phyloP scores from a whole-genome alignment of 1,140 invertebrate species.

The Lamellibrachia luymesi region DNA sequence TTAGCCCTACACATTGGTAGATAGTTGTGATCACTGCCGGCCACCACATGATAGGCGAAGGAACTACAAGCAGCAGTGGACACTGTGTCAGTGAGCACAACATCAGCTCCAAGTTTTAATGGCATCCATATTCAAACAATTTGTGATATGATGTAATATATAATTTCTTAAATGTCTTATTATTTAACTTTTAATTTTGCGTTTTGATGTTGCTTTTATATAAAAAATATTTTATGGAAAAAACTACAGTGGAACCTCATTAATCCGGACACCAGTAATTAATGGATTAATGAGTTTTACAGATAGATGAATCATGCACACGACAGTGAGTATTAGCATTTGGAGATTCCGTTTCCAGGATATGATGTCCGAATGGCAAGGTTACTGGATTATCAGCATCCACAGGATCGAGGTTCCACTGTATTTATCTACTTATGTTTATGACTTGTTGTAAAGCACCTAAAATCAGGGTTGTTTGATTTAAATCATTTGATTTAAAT shows the following conservation, averaged over 20 bases:
- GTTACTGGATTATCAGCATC: too few species aligned
- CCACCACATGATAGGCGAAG: not conserved
- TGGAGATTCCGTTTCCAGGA: too few species aligned
- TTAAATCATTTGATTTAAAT: too few species aligned
- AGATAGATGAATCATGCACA: too few species aligned
- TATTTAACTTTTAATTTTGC: not conserved
- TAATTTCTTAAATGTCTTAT: not conserved
- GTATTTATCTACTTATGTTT: not conserved
- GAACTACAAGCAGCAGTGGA: not conserved
- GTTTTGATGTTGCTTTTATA: constrained; percentile 10
- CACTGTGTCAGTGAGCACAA: too few species aligned
- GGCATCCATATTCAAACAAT: not conserved
- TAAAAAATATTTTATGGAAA: not conserved
- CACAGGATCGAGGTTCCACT: too few species aligned
- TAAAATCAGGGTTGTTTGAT: not conserved
- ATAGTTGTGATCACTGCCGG: too few species aligned
- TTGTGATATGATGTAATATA: not conserved
- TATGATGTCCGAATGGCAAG: too few species aligned
- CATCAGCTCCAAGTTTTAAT: not conserved
- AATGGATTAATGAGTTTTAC: too few species aligned
- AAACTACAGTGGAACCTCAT: not conserved
- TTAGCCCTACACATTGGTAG: too few species aligned
- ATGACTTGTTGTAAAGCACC: not conserved
- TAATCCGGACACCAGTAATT: not conserved
- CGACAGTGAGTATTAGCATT: too few species aligned